Evolutionary conservation across 2,888 invertebrate species (phyloP), one percentile per base, ranked within the genome.

Genomic region (Torymus texanus): DNA sequence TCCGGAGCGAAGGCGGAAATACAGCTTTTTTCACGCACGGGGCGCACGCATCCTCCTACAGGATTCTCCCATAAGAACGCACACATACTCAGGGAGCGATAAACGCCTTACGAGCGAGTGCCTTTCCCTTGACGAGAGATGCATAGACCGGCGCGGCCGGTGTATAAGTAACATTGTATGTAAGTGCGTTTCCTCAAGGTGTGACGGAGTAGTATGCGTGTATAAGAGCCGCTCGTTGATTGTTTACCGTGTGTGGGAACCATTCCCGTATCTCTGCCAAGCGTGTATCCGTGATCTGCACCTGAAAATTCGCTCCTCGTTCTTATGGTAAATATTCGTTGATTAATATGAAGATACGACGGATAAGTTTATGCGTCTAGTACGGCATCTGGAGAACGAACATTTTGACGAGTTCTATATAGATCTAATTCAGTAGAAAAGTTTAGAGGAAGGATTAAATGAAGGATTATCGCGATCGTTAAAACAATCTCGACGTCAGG

Each of bases 1-100:
- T 80, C 82, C 82, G 72, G 56, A 41, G n/a, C 74, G 55, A 58
- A 67, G 76, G 75, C 82, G 82, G 82, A 78, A 82, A 78, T 75
- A 68, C 78, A 68, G 78, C 41, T 41, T 41, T 78, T 80, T 76
- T 73, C 80, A 72, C 79, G 75, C 79, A 76, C 81, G 76, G 72
- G 50, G 56, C 58, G 58, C 76, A 70, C 79, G 67, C 74, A 63
- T 71, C 76, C 78, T 79, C 61, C 41, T 41, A 41, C 61, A 73
- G 75, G 61, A 78, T 78, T 81, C 78, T 81, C 81, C 78, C 80
- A 41, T 41, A 80, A 77, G 80, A 77, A 58, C 63, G 16, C 29
- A 41, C 41, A 8, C 41, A 41, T 8, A 41, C 5, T 8, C 8
- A 41, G 41, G 51, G 65, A 70, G 65, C 74, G 73, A 66, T 78